A percentile compares a stretch with the other conserved stretches of the same genome.
Evolutionary conservation across 2,797 vertebrate species (phyloP).

Genomic region (Mormyrus hasselquistii): DNA sequence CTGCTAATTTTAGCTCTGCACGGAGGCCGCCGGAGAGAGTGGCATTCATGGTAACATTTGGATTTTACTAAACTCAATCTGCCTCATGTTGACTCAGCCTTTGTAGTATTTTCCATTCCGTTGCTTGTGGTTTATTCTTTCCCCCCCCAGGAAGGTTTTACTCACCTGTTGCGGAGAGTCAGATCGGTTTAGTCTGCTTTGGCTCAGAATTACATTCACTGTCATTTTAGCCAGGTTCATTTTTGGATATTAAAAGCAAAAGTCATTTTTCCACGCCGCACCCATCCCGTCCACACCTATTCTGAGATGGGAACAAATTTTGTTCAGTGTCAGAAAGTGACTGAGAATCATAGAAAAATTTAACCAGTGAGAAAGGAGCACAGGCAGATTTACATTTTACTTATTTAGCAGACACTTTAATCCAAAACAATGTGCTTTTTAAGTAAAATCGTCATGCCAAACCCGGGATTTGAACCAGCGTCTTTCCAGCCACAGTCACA

Average conservation of each 20-base stretch:
- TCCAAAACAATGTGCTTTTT: not conserved
- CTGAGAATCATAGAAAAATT: not conserved
- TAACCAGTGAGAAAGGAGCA: not conserved
- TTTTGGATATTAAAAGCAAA: not conserved
- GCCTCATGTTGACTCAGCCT: conserved; percentile 45
- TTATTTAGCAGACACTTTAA: not conserved
- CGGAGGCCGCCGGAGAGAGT: conserved; percentile 51
- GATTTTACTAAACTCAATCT: conserved; percentile 28
- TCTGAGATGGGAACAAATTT: not conserved
- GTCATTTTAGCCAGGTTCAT: not conserved
- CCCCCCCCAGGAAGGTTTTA: not conserved
- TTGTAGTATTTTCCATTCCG: conserved; percentile 41
- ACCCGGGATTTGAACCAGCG: not conserved
- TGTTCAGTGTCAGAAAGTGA: not conserved
- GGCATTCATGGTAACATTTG: conserved; percentile 58
- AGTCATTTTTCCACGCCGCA: not conserved
- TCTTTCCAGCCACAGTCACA: not conserved
- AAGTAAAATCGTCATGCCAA: not conserved
- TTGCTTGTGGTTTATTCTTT: conserved; percentile 22
- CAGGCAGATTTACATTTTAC: not conserved
- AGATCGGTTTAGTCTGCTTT: conserved; percentile 32
- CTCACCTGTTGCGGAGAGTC: not conserved
- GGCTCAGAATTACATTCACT: conserved; percentile 31
- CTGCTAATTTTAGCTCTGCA: conserved; percentile 64
- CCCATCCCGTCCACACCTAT: not conserved